These are phyloP conservation scores for Leptopilina syphax DNA, from an alignment of 2,888 invertebrate species.

Conservation along the genomic window DNA sequence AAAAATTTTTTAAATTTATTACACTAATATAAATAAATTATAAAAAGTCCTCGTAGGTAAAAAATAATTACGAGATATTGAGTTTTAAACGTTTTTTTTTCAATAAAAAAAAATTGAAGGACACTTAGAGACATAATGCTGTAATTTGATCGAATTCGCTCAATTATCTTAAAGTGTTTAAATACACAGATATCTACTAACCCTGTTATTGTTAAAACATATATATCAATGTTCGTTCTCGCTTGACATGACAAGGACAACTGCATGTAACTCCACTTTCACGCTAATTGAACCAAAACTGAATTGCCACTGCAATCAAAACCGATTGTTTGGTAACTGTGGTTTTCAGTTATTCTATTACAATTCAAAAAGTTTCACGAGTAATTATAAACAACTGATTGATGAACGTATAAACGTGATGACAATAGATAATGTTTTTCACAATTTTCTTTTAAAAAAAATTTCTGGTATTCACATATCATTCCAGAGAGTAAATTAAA, in stretches of 20 bases:
- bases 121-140: background rate
- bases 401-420: background rate
- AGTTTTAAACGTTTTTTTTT: too few species aligned
- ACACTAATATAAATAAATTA: too few species aligned
- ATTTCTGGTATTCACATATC: too few species aligned
- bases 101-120: too few species aligned
- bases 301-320: constrained; percentile 29
- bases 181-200: background rate
- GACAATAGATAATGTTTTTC: background rate
- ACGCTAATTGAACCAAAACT: constrained; percentile 30
- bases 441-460: background rate
- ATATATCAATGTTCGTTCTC: constrained; percentile 25
- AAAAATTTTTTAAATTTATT: too few species aligned
- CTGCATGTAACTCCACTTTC: constrained; percentile 19
- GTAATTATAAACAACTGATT: background rate
- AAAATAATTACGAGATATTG: too few species aligned
- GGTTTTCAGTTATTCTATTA: constrained; percentile 16
- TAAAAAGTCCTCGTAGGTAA: too few species aligned
- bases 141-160: background rate
- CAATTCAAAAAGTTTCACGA: background rate
- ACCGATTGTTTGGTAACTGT: constrained; percentile 7
- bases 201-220: too few species aligned
- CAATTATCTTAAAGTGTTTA: background rate
- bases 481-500: too few species aligned
- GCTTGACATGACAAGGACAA: constrained; percentile 30